Evolutionary conservation across 2,113 vertebrate genomes (phyloP).

Genomic region (Cyprinodon tularosa): DNA sequence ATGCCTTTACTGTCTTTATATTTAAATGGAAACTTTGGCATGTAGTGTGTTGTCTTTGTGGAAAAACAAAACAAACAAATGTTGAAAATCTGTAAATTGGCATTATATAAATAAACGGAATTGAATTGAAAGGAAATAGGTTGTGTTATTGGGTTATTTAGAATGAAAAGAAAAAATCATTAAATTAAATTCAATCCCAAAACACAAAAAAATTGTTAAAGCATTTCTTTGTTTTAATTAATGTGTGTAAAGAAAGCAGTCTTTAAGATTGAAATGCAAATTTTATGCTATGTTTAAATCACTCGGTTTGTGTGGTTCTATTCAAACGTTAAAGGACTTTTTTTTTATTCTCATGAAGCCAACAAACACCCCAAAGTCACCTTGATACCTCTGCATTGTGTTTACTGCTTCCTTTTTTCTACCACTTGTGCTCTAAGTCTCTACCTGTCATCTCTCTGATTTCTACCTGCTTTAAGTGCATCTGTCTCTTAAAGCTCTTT

Average conservation of each 20-base stretch:
- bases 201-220: not conserved
- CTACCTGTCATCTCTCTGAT: constrained; percentile 28
- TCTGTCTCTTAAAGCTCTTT: constrained; percentile 30
- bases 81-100: not conserved
- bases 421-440: constrained; percentile 1
- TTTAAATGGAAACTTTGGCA: not conserved
- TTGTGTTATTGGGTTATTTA: not conserved
- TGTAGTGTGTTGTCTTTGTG: no score
- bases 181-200: not conserved
- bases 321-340: not conserved
- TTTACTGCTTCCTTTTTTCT: constrained; percentile 28
- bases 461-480: constrained; percentile 17
- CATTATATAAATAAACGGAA: no score
- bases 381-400: constrained; percentile 31
- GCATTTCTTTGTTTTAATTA: not conserved
- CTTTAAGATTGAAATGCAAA: not conserved
- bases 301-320: not conserved
- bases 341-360: not conserved
- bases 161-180: not conserved
- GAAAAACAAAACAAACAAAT: not conserved
- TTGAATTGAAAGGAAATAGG: not conserved
- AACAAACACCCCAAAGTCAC: constrained; percentile 22
- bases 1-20: not conserved
- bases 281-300: not conserved
- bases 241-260: not conserved